Conservation (phyloP, 1,140 invertebrate genomes). For the Drosophila arawakana region DNA sequence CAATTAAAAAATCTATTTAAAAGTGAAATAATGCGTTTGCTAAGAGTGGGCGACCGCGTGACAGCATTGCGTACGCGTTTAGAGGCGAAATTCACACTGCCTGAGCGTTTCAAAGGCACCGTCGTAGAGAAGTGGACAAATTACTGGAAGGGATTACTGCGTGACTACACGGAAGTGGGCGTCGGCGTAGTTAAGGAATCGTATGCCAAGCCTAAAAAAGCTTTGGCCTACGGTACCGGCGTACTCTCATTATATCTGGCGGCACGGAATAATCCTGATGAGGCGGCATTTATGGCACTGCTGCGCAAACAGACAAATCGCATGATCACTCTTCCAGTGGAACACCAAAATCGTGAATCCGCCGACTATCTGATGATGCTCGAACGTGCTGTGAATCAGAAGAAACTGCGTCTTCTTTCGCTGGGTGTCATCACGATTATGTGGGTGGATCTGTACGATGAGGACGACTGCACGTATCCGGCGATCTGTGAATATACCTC, state of each 20-base stretch:
- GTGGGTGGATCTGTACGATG: slow-evolving; percentile 89
- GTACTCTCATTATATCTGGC: slow-evolving; percentile 50
- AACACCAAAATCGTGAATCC: slow-evolving; percentile 88
- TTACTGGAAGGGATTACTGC: slow-evolving; percentile 87
- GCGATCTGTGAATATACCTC: slow-evolving; percentile 90
- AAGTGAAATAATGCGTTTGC: slow-evolving; percentile 52
- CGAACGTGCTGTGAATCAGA: slow-evolving; percentile 88
- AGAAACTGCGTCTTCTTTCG: slow-evolving; percentile 87
- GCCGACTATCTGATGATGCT: slow-evolving; percentile 88
- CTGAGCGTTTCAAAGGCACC: slow-evolving; percentile 87
- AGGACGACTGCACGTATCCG: slow-evolving; percentile 89
- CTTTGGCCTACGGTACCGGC: slow-evolving; percentile 80
- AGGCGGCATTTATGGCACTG: slow-evolving; percentile 56
- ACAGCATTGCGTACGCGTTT: slow-evolving; percentile 61
- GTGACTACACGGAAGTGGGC: slow-evolving; percentile 87
- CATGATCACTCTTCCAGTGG: slow-evolving; percentile 88
- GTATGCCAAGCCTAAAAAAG: slow-evolving; percentile 86
- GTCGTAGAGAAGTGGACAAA: slow-evolving; percentile 87
- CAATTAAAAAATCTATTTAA: slow-evolving; percentile 35
- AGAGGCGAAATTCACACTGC: slow-evolving; percentile 66
- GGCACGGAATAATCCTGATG: slow-evolving; percentile 58
- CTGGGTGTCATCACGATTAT: slow-evolving; percentile 90
- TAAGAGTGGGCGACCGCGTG: slow-evolving; percentile 50
- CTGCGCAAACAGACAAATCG: slow-evolving; percentile 85
- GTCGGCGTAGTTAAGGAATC: slow-evolving; percentile 86